Evolutionary conservation across 2,113 vertebrate species (phyloP).

Genomic region (Phylloscopus trochilus): DNA sequence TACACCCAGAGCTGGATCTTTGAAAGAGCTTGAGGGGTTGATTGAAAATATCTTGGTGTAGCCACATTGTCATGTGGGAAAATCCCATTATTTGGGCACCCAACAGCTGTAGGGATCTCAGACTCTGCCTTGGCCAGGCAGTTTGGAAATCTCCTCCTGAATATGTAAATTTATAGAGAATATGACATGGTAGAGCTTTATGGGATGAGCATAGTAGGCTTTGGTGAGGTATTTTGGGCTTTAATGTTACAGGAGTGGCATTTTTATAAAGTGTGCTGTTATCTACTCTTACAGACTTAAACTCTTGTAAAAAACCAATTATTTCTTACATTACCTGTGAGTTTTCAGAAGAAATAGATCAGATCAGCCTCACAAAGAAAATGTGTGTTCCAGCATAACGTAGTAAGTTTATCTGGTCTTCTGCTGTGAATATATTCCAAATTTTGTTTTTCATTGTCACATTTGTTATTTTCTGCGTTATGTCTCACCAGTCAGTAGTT

Average conservation of each 20-base stretch:
- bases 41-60: neutral
- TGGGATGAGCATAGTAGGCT: neutral
- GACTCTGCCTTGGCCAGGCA: neutral
- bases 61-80: neutral
- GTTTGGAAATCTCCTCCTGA: neutral
- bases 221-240: neutral
- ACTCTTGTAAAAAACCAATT: neutral
- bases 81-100: neutral
- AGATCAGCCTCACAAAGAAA: neutral
- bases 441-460: neutral
- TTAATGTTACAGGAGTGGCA: neutral
- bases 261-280: neutral
- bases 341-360: neutral
- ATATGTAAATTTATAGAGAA: neutral
- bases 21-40: neutral
- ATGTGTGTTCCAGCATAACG: neutral
- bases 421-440: neutral
- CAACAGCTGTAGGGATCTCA: neutral
- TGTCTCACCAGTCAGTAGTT: neutral
- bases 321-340: neutral
- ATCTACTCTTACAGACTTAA: neutral
- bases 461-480: neutral
- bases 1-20: neutral
- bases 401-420: neutral
- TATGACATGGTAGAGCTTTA: neutral